A percentile compares a stretch with the other conserved stretches of the same genome.
These are phyloP conservation scores for Chaetops frenatus DNA, from an alignment of 2,113 vertebrate genomes.

Conservation along the genomic window DNA sequence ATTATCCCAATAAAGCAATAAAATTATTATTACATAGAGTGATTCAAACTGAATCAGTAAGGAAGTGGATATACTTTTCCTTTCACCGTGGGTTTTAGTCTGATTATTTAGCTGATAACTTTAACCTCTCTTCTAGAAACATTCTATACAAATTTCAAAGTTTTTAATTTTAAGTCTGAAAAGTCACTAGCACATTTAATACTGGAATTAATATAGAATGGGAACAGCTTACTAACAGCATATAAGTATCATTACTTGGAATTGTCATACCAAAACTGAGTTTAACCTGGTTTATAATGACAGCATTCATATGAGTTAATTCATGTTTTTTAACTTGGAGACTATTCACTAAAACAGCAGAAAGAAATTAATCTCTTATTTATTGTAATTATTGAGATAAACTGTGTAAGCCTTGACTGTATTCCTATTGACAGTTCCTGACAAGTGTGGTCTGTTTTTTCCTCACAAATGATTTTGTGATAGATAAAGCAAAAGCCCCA, in stretches of 20 bases:
- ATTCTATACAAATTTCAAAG: background rate
- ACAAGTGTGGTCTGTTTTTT: background rate
- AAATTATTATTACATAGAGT: background rate
- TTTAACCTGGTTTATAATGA: background rate
- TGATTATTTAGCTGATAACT: background rate
- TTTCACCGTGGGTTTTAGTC: background rate
- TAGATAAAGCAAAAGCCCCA: background rate
- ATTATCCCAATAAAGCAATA: slow-evolving; percentile 47
- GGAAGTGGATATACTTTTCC: background rate
- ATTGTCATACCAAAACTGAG: background rate
- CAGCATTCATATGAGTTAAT: background rate
- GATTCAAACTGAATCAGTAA: background rate
- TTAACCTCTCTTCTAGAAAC: background rate
- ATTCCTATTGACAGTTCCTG: background rate
- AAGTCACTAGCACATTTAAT: background rate
- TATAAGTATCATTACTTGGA: background rate
- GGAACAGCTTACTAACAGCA: background rate
- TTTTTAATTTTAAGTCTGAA: background rate
- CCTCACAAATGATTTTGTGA: background rate
- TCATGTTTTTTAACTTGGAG: background rate
- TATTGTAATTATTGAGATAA: background rate
- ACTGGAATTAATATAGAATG: background rate
- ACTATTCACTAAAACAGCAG: background rate
- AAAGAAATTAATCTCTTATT: background rate
- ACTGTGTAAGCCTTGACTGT: background rate